A percentile compares a stretch with the other conserved stretches of the same genome.
Evolutionary conservation across 2,888 invertebrate species (phyloP).

Genomic region (Hermodice carunculata): DNA sequence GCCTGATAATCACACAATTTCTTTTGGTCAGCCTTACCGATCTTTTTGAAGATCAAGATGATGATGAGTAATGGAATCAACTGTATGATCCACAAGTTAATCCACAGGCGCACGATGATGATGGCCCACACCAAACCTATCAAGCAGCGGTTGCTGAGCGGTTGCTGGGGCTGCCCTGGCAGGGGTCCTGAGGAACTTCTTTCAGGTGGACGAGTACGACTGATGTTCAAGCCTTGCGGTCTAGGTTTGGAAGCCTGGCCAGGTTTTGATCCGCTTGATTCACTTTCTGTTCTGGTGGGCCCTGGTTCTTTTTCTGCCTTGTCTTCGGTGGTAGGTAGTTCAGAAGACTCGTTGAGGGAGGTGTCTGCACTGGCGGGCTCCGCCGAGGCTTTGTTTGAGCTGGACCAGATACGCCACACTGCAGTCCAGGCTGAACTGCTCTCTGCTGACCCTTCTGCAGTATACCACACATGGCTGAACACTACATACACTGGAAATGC

Average conservation of each 20-base stretch:
- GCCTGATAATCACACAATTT: too few relatives aligned
- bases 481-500: too few relatives aligned
- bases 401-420: slow-evolving; percentile 11
- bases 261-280: too few relatives aligned
- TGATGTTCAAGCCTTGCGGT: too few relatives aligned
- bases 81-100: slow-evolving; percentile 86
- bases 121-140: slow-evolving; percentile 82
- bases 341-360: slow-evolving; percentile 6
- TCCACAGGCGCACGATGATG: slow-evolving; percentile 86
- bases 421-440: too few relatives aligned
- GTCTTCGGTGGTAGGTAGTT: neutral
- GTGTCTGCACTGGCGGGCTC: neutral
- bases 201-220: too few relatives aligned
- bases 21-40: slow-evolving; percentile 65
- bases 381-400: neutral
- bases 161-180: too few relatives aligned
- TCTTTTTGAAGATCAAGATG: slow-evolving; percentile 76
- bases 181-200: too few relatives aligned
- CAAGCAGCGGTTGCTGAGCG: slow-evolving; percentile 66
- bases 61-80: slow-evolving; percentile 79
- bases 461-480: too few relatives aligned
- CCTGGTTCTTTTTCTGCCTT: neutral
- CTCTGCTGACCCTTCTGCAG: too few relatives aligned
- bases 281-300: too few relatives aligned
- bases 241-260: too few relatives aligned